phyloP scores from a whole-genome alignment of 2,113 vertebrate species.

The Manacus vitellinus region DNA sequence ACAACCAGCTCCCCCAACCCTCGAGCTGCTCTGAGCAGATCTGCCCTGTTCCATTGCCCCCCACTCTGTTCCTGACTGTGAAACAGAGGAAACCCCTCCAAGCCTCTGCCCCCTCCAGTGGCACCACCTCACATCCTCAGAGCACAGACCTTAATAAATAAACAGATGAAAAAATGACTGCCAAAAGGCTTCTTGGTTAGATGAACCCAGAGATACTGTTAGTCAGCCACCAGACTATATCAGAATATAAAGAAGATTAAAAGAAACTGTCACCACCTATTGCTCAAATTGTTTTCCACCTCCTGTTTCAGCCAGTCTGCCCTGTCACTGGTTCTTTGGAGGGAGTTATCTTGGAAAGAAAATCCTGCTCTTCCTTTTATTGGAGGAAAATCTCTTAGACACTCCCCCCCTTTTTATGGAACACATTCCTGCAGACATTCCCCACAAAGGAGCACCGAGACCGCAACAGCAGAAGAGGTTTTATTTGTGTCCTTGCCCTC shows the following conservation, averaged over 20 bases:
- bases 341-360: neutral
- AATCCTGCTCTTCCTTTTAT: neutral
- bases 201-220: neutral
- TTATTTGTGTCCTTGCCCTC: neutral
- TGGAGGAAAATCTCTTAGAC: neutral
- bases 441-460: neutral
- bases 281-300: neutral
- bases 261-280: constrained; percentile 39
- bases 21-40: neutral
- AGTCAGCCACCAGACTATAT: neutral
- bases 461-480: neutral
- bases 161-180: neutral
- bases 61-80: fast-evolving
- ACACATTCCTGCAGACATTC: neutral
- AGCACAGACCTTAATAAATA: neutral
- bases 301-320: neutral
- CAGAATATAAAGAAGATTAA: neutral
- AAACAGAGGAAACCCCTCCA: neutral
- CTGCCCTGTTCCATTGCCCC: neutral
- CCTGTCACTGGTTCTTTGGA: neutral
- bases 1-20: neutral
- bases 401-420: neutral
- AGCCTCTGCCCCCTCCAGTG: neutral
- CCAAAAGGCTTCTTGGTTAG: neutral
- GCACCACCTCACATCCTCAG: neutral